Conservation (phyloP, 2,888 invertebrate species). For the Tribolium freemani region DNA sequence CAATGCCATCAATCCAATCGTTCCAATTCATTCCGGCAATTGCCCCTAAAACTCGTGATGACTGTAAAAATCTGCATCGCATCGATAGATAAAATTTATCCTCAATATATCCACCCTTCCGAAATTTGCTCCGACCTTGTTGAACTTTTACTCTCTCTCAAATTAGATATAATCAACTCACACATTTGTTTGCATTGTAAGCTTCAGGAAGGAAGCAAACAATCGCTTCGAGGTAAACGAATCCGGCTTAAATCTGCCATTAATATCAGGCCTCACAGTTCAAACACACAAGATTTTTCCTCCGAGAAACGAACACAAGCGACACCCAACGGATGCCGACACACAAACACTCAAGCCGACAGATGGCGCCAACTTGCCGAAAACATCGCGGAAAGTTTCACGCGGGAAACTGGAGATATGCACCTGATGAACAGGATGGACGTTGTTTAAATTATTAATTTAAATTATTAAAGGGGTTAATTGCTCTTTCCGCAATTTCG, state of each 20-base stretch:
- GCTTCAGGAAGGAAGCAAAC: slow-evolving; percentile 56
- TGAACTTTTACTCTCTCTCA: slow-evolving; percentile 55
- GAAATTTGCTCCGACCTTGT: slow-evolving; percentile 48
- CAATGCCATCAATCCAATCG: too few relatives aligned
- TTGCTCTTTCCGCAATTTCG: slow-evolving; percentile 54
- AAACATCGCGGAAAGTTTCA: slow-evolving; percentile 40
- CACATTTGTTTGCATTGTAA: slow-evolving; percentile 55
- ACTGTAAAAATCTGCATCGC: too few relatives aligned
- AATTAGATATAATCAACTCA: slow-evolving; percentile 58
- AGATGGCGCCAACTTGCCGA: slow-evolving; percentile 63
- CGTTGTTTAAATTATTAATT: slow-evolving; percentile 46
- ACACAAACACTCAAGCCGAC: slow-evolving; percentile 59
- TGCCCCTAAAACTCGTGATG: too few relatives aligned
- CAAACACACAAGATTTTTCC: neutral
- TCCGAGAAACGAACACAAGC: slow-evolving; percentile 58
- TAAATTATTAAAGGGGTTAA: slow-evolving; percentile 41
- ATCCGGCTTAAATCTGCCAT: slow-evolving; percentile 20
- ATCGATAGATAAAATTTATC: neutral
- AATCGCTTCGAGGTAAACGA: slow-evolving; percentile 57
- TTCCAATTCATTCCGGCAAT: too few relatives aligned
- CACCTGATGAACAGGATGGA: slow-evolving; percentile 49
- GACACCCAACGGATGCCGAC: slow-evolving; percentile 63
- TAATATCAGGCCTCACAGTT: neutral
- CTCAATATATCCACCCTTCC: neutral
- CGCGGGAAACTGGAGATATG: slow-evolving; percentile 26